Conservation (phyloP, 2,113 vertebrate genomes). For the Tyto alba region DNA sequence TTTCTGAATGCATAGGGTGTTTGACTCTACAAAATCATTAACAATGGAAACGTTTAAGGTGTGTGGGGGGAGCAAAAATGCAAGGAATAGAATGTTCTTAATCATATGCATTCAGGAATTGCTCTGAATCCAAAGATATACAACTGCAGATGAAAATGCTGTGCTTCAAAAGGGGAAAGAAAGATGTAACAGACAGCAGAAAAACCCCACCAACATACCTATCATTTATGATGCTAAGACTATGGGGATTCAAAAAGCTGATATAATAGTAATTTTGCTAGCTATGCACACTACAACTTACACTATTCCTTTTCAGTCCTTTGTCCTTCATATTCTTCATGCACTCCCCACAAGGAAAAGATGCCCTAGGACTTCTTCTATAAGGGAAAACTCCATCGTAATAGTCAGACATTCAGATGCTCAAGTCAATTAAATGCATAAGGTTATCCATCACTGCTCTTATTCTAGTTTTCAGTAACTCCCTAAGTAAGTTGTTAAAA, state of each 20-base stretch:
- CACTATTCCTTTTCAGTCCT: not conserved
- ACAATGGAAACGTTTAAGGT: not conserved
- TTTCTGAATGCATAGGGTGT: not conserved
- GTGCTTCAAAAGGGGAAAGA: not conserved
- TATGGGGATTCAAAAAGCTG: not conserved
- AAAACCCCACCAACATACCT: not conserved
- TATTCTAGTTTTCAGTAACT: not conserved
- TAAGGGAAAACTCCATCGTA: not conserved
- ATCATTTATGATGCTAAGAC: not conserved
- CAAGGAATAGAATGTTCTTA: not conserved
- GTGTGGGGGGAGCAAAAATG: not conserved
- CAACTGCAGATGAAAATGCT: not conserved
- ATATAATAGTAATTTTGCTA: not conserved
- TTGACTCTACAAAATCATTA: constrained; percentile 13
- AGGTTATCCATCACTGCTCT: not conserved
- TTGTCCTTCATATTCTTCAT: not conserved
- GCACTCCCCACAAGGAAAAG: not conserved
- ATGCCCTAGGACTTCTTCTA: not conserved
- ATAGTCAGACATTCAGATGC: not conserved
- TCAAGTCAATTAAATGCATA: not conserved
- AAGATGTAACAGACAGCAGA: not conserved
- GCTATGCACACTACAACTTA: not conserved
- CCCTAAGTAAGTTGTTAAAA: not conserved
- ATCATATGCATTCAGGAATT: not conserved
- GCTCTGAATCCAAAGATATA: not conserved